A percentile compares a stretch with the other conserved stretches of the same genome.
phyloP scores from a whole-genome alignment of 2,888 invertebrate genomes.

The Syritta pipiens region DNA sequence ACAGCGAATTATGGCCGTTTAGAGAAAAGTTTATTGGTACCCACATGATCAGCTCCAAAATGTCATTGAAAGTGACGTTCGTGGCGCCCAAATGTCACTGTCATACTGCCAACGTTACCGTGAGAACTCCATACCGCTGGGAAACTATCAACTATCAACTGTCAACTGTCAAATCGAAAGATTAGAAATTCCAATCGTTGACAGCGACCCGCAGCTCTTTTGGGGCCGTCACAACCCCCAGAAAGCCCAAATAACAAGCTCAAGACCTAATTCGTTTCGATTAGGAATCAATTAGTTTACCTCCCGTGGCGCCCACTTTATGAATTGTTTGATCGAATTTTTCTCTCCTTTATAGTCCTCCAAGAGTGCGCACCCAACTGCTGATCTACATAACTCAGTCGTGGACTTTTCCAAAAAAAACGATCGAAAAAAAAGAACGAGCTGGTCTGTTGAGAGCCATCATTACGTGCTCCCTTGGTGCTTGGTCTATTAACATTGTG shows the following conservation, averaged over 20 bases:
- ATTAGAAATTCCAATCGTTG: slow-evolving; percentile 22
- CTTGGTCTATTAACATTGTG: slow-evolving; percentile 47
- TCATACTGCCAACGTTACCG: too few relatives aligned
- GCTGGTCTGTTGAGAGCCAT: slow-evolving; percentile 21
- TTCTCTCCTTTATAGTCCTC: slow-evolving; percentile 9
- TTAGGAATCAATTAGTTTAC: slow-evolving; percentile 67
- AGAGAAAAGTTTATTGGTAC: too few relatives aligned
- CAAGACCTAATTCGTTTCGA: slow-evolving; percentile 43
- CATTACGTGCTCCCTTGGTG: slow-evolving; percentile 17
- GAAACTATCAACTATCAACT: too few relatives aligned
- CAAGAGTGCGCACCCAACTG: not conserved
- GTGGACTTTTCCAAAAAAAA: slow-evolving; percentile 6
- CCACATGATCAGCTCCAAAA: too few relatives aligned
- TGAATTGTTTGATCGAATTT: slow-evolving; percentile 57
- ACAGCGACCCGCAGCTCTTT: slow-evolving; percentile 10
- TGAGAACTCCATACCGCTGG: too few relatives aligned
- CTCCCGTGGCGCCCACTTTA: slow-evolving; percentile 61
- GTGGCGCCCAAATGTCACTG: too few relatives aligned
- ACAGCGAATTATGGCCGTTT: too few relatives aligned
- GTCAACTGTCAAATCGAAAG: too few relatives aligned
- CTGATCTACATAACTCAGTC: slow-evolving; percentile 33
- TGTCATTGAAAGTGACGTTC: too few relatives aligned
- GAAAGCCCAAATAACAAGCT: slow-evolving; percentile 49
- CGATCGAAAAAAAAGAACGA: not conserved
- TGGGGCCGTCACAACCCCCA: slow-evolving; percentile 36